These are phyloP conservation scores for Calephelis perditalis DNA, from an alignment of 2,888 invertebrate genomes.

Conservation along the genomic window DNA sequence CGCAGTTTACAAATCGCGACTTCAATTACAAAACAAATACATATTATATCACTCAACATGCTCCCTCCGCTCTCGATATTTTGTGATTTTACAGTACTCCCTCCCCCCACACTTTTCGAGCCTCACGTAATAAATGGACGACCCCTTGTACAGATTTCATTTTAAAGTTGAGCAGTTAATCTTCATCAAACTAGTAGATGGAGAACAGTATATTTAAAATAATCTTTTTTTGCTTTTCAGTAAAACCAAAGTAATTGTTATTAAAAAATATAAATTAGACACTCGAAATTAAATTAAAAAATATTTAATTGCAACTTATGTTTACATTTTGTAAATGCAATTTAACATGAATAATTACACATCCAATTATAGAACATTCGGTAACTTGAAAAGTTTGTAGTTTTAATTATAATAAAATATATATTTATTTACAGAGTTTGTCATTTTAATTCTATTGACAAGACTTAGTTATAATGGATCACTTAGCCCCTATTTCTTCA, in stretches of 20 bases:
- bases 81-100: too few relatives aligned
- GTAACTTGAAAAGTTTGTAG: slow-evolving; percentile 14
- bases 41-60: too few relatives aligned
- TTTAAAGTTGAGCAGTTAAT: too few relatives aligned
- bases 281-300: slow-evolving; percentile 2
- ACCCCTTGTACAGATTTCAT: too few relatives aligned
- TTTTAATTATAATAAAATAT: slow-evolving; percentile 7
- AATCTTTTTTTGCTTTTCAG: too few relatives aligned
- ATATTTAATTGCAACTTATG: slow-evolving; percentile 13
- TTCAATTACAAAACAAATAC: too few relatives aligned
- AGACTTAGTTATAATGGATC: neutral
- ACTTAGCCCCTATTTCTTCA: neutral
- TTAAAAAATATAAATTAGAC: neutral
- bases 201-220: neutral
- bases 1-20: too few relatives aligned
- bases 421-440: slow-evolving; percentile 10
- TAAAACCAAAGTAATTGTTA: too few relatives aligned
- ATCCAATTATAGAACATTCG: slow-evolving; percentile 7
- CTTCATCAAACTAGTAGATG: too few relatives aligned
- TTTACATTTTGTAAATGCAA: slow-evolving; percentile 14
- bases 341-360: slow-evolving; percentile 1
- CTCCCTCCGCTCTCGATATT: too few relatives aligned
- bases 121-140: too few relatives aligned
- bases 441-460: neutral
- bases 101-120: too few relatives aligned